Conservation (phyloP, 2,888 invertebrate genomes). For the Andrena dorsata region DNA sequence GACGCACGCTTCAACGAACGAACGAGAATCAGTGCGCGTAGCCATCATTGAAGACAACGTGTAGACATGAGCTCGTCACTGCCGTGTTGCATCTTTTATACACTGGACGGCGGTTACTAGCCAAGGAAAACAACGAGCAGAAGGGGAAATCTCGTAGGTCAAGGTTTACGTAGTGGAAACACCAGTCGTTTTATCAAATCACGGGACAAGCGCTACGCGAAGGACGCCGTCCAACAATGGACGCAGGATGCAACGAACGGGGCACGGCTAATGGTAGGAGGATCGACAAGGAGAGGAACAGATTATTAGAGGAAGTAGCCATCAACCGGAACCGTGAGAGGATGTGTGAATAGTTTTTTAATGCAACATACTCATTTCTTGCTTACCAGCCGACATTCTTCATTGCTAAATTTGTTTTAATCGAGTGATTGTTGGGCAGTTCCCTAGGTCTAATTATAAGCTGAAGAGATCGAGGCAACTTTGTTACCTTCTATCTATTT, state of each 20-base stretch:
- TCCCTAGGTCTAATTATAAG: too few relatives aligned
- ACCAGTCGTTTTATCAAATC: constrained; percentile 12
- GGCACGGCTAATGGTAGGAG: not conserved
- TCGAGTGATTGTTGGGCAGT: too few relatives aligned
- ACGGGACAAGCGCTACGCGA: not conserved
- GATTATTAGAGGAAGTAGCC: not conserved
- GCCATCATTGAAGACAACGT: constrained; percentile 47
- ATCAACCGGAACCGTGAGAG: not conserved
- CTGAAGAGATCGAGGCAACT: too few relatives aligned
- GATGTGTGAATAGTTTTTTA: not conserved
- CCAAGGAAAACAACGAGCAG: not conserved
- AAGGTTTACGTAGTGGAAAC: constrained; percentile 6
- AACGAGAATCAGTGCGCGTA: constrained; percentile 15
- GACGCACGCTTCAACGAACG: constrained; percentile 32
- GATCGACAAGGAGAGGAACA: not conserved
- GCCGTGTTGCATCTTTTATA: constrained; percentile 58
- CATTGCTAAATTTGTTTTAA: too few relatives aligned
- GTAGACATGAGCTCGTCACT: not conserved
- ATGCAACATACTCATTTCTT: not conserved
- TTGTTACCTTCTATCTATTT: too few relatives aligned
- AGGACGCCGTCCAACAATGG: constrained; percentile 8
- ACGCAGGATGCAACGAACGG: not conserved
- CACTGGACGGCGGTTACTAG: not conserved
- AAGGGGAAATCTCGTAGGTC: constrained; percentile 19
- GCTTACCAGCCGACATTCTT: too few relatives aligned